Evolutionary conservation across 2,113 vertebrate species (phyloP).

Genomic region (Manacus vitellinus): DNA sequence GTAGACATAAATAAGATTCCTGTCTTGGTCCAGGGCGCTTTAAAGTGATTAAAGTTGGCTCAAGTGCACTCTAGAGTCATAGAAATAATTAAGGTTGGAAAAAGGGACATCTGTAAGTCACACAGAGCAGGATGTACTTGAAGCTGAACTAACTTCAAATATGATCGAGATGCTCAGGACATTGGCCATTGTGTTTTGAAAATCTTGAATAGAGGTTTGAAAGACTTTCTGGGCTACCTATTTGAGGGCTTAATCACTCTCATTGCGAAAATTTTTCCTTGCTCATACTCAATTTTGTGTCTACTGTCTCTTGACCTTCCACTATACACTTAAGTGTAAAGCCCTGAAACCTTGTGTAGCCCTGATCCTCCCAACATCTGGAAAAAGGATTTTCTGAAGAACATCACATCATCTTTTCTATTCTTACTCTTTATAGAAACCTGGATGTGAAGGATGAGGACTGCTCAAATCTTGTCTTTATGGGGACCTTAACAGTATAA

Average conservation of each 20-base stretch:
- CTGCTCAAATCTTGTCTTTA: neutral
- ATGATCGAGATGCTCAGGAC: neutral
- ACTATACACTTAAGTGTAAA: neutral
- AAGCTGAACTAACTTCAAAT: neutral
- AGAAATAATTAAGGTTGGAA: neutral
- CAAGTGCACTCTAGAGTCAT: neutral
- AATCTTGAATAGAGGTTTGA: neutral
- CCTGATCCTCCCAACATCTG: neutral
- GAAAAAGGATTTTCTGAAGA: neutral
- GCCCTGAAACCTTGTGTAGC: neutral
- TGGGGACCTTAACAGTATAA: neutral
- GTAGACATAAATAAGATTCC: neutral
- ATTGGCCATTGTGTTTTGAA: neutral
- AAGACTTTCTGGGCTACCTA: neutral
- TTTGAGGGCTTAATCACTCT: neutral
- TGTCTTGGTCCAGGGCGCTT: neutral
- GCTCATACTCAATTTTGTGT: neutral
- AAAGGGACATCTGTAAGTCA: neutral
- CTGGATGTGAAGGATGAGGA: neutral
- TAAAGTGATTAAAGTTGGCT: neutral
- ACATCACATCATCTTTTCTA: neutral
- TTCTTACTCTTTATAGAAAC: neutral
- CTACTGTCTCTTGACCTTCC: neutral
- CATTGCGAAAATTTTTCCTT: neutral
- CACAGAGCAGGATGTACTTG: neutral